phyloP scores from a whole-genome alignment of 2,113 vertebrate species.

The Chloroceryle aenea region DNA sequence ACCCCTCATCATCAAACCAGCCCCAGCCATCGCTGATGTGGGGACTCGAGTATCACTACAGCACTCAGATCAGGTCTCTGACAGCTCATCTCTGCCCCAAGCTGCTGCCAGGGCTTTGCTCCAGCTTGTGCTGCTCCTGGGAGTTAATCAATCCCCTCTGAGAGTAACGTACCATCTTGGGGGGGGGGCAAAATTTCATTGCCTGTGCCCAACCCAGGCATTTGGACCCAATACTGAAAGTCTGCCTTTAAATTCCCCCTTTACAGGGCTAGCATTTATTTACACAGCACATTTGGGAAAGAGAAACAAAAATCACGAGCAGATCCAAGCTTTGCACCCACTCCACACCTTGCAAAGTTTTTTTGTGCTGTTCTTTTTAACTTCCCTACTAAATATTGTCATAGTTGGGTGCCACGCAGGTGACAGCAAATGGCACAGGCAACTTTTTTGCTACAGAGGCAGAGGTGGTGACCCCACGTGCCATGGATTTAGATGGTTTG shows the following conservation, averaged over 20 bases:
- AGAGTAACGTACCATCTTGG: accelerated
- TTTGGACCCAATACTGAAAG: not conserved
- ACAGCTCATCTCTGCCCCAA: not conserved
- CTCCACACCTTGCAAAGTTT: too few relatives aligned
- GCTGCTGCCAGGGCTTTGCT: not conserved
- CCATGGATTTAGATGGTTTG: accelerated
- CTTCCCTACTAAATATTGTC: not conserved
- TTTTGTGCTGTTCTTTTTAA: not conserved
- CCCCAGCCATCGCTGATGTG: accelerated
- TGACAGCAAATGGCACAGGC: accelerated
- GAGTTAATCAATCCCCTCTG: not conserved
- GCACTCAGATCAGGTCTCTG: not conserved
- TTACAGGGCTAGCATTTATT: not conserved
- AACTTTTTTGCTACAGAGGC: accelerated
- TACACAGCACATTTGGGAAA: not conserved
- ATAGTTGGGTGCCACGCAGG: not conserved
- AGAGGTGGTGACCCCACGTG: not conserved
- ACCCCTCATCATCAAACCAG: not conserved
- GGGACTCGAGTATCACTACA: not conserved
- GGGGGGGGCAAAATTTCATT: accelerated
- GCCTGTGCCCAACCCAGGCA: not conserved
- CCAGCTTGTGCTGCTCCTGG: not conserved
- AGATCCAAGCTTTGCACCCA: not conserved
- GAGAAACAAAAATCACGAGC: not conserved
- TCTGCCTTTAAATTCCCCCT: not conserved